These are phyloP conservation scores for Hydrochoerus hydrochaeris DNA, from an alignment of 2,113 vertebrate species.

Conservation along the genomic window DNA sequence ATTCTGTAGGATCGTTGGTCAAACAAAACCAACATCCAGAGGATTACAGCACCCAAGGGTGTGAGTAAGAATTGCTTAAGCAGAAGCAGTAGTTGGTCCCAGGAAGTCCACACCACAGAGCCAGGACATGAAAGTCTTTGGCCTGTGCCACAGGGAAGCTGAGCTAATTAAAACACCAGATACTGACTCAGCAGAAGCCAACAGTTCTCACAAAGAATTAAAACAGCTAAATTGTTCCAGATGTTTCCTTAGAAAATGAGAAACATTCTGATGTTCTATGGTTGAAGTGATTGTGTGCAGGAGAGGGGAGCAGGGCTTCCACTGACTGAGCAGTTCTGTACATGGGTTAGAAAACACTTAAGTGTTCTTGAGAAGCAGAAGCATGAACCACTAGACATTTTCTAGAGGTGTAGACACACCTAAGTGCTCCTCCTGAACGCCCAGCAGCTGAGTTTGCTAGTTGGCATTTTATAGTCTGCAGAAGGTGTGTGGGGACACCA, in stretches of 20 bases:
- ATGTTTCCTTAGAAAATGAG: slow-evolving; percentile 3
- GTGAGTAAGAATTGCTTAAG: background rate
- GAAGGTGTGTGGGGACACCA: background rate
- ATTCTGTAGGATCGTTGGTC: background rate
- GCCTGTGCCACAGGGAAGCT: background rate
- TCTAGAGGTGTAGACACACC: background rate
- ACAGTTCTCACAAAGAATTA: background rate
- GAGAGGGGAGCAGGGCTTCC: background rate
- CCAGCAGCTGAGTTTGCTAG: background rate
- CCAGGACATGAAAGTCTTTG: background rate
- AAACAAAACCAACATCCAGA: slow-evolving; percentile 17
- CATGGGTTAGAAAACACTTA: background rate
- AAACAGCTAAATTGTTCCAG: background rate
- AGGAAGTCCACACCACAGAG: background rate
- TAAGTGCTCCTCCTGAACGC: background rate
- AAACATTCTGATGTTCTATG: background rate
- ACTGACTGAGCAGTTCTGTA: background rate
- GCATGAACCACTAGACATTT: background rate
- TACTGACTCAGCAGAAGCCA: background rate
- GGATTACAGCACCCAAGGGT: background rate
- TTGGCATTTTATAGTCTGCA: background rate
- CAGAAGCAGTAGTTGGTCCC: background rate
- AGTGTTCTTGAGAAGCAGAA: background rate
- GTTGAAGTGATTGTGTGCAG: background rate
- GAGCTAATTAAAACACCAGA: slow-evolving; percentile 16